phyloP scores from a whole-genome alignment of 1,140 invertebrate species.

The Temnothorax nylanderi region DNA sequence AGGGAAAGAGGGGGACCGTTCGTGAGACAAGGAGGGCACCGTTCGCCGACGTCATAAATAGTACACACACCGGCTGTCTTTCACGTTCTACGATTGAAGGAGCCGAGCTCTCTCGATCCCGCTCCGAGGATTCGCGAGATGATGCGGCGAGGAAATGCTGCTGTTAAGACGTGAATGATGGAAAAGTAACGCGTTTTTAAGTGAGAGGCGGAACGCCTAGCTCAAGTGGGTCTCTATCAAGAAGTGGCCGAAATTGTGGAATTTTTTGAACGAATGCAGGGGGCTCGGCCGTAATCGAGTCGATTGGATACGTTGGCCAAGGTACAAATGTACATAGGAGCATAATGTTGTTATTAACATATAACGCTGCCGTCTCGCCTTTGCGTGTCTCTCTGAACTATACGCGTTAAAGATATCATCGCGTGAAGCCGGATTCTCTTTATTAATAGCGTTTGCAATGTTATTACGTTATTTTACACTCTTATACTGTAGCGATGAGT shows the following conservation, averaged over 20 bases:
- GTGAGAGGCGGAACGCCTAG: not conserved
- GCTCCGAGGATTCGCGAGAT: conserved; percentile 46
- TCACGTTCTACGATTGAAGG: conserved; percentile 81
- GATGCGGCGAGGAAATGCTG: not conserved
- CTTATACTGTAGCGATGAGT: not conserved
- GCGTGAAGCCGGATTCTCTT: not conserved
- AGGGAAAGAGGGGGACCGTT: conserved; percentile 6
- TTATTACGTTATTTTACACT: not conserved
- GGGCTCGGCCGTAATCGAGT: conserved; percentile 79
- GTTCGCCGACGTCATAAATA: conserved; percentile 73
- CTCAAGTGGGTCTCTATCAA: not conserved
- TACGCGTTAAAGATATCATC: not conserved
- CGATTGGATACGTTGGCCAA: conserved; percentile 82
- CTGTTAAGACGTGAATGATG: not conserved
- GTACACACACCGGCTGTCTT: conserved; percentile 83
- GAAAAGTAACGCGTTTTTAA: not conserved
- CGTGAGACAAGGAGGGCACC: conserved; percentile 51
- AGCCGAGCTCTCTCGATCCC: conserved; percentile 79
- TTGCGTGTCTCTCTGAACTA: conserved; percentile 11
- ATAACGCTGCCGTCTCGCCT: conserved; percentile 64
- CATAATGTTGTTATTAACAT: conserved; percentile 83
- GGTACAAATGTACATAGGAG: conserved; percentile 86
- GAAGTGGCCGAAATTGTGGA: not conserved
- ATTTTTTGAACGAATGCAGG: conserved; percentile 60
- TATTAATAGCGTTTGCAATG: not conserved